Evolutionary conservation across 1,140 invertebrate genomes (phyloP), one percentile per base, ranked within the genome.

Genomic region (Danaus plexippus): DNA sequence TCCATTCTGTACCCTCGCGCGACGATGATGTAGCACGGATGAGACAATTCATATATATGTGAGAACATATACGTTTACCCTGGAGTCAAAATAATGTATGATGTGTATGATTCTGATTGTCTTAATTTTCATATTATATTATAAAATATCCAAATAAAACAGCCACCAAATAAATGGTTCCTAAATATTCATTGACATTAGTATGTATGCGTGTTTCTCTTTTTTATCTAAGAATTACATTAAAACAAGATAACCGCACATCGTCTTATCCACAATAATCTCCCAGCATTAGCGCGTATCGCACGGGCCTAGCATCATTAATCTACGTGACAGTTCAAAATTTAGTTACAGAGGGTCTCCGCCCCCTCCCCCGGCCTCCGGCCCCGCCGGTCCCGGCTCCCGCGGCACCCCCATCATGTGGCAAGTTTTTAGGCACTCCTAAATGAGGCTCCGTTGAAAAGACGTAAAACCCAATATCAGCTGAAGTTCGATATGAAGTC

Each of bases 261-360:
- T 9, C 44, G 75, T 69, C 77, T 66, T 73, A 80, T 86, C 81
- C 80, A 80, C 63, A 70, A 54, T 75, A 79, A 72, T 67, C 78
- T 69, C 65, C 60, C 72, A 64, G 73, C 76, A 83, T 81, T 81
- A 85, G 73, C 79, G 81, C 81, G 81, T 87, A 85, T 84, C 80
- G 81, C 80, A 77, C 84, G 73, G 76, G 67, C 68, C 77, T 80
- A 74, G 73, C 77, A 75, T 87, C 84, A 87, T 87, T 87, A 87
- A 87, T 87, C 81, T 87, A 77, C 84, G 84, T 87, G 84, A 87
- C 84, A 87, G 84, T 85, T 87, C 80, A 87, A 87, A 87, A 87
- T 87, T 87, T 85, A 87, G 79, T 87, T 87, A 85, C 83, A 78
- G 81, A 82, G 83, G 83, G 80, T 72, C 69, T 67, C 69, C 61